phyloP scores from a whole-genome alignment of 2,888 invertebrate genomes.

The Trichogramma evanescens region DNA sequence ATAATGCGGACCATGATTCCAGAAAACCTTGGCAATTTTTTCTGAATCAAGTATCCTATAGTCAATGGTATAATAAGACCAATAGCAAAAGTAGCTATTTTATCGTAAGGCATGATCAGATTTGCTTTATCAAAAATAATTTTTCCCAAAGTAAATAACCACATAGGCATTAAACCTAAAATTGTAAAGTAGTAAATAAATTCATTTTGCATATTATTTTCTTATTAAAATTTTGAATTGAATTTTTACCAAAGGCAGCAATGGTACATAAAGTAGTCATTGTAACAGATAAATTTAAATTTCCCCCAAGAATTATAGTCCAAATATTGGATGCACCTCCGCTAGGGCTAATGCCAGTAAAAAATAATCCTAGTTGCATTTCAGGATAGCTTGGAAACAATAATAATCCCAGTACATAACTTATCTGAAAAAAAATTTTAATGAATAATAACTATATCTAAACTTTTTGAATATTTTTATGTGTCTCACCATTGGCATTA shows the following conservation, averaged over 20 bases:
- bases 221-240: not conserved
- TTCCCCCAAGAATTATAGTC: slow-evolving; percentile 85
- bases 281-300: slow-evolving; percentile 85
- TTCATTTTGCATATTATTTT: not conserved
- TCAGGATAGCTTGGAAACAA: slow-evolving; percentile 63
- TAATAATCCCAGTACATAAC: slow-evolving; percentile 64
- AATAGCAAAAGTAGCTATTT: slow-evolving; percentile 67
- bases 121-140: slow-evolving; percentile 65
- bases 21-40: slow-evolving; percentile 61
- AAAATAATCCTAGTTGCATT: slow-evolving; percentile 80
- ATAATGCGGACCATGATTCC: slow-evolving; percentile 69
- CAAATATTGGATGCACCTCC: slow-evolving; percentile 96
- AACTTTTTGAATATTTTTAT: not conserved
- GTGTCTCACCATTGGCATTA: slow-evolving; percentile 75
- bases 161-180: slow-evolving; percentile 77
- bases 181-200: not conserved
- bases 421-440: slow-evolving; percentile 52
- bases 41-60: slow-evolving; percentile 63
- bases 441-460: slow-evolving; percentile 4
- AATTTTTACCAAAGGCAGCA: slow-evolving; percentile 67
- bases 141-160: slow-evolving; percentile 82
- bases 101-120: slow-evolving; percentile 69
- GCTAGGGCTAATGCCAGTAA: slow-evolving; percentile 84
- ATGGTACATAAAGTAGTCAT: slow-evolving; percentile 91
- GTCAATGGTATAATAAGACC: slow-evolving; percentile 70